Base-by-base conservation (phyloP, 2,888 invertebrate genomes). In the Antheraea assamensis region DNA sequence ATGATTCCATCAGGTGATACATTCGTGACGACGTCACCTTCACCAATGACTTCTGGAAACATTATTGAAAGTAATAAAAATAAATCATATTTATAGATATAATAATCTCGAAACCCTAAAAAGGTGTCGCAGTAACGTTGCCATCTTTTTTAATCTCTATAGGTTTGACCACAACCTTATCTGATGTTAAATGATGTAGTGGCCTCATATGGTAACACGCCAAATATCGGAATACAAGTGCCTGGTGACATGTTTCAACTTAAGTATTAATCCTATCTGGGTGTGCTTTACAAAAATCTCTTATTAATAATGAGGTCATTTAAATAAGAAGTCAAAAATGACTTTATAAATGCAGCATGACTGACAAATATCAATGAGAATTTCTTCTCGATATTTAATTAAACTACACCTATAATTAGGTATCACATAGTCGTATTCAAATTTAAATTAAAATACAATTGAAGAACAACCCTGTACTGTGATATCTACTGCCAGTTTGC, bases 21-120 rank as follows among this genome's bases (percentile, higher is more conserved):
- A 4, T 91, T 68, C 1, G 91, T 83, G 2, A 84, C 82, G 5
- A 94, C 86, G 72, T 93, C 90, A 31, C 94, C 94, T 79, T 94
- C 93, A 15, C 94, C 93, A 71, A 91, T 81, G 78, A 93, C 80
- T 75, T 88, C 87, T 71, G 89, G 76, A 73, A 70, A 30, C 10
- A 73, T 30, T 64, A 30, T 64, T 30, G 27, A 30, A 15, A 17
- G 17, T 3, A 30, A 61, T 61, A 5, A 58, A 24, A 58, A 13
- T n/a, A 58, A 58, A 21, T 21, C n/a, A 58, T 58, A n/a, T 58
- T 58, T 10, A 42, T 10, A 58, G 13, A 15, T 58, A 24, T 2
- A 58, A 58, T 13, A 24, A 58, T 24, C 24, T 13, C 24, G 15
- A 24, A 24, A 8, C 3, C n/a, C 10, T 24, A 3, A 24, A 58